Base-by-base conservation (phyloP, 2,113 vertebrate species). In the Lepus timidus region DNA sequence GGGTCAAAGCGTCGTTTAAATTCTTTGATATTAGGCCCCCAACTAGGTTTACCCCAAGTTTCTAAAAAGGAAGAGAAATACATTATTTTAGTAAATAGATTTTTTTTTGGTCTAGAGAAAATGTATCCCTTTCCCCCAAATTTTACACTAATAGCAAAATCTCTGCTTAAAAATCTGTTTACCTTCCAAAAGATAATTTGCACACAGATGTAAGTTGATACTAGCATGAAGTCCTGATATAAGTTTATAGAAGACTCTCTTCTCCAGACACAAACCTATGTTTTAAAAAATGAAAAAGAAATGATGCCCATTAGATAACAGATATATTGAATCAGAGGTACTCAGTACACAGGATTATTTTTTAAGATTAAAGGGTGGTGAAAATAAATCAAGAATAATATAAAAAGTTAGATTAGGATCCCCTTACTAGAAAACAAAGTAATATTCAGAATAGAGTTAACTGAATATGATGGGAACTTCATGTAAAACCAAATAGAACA, bases 191-290 rank as follows among this genome's bases (percentile, higher is more conserved):
- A 99, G 99, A 96, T 99, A 99, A 96, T 99, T 98, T 29, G 99
- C 99, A 90, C 99, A 99, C 23, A 99, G 98, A 97, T 99, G 99
- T 97, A 99, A 98, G 97, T 99, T 99, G 98, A 99, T 99, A 98
- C 99, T 99, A 98, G 98, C 99, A 96, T 99, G 99, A 94, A 99
- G 99, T 96, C 99, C 99, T 0, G 99, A 99, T 97, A 99, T 99
- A 44, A 99, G 99, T 44, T 99, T 98, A 97, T 99, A 99, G 98
- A 99, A 99, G 25, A 99, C 99, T 97, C 99, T 98, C 95, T 99
- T 99, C 98, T 99, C 99, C 96, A 99, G 98, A 98, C 99, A 99
- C 96, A 99, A 97, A 93, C 99, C 99, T 99, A 95, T 27, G 58
- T 65, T 96, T 74, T 91, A 96, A 97, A 86, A 96, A 94, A 49